phyloP scores from a whole-genome alignment of 2,888 invertebrate species.

The Strigamia transsilvanica region DNA sequence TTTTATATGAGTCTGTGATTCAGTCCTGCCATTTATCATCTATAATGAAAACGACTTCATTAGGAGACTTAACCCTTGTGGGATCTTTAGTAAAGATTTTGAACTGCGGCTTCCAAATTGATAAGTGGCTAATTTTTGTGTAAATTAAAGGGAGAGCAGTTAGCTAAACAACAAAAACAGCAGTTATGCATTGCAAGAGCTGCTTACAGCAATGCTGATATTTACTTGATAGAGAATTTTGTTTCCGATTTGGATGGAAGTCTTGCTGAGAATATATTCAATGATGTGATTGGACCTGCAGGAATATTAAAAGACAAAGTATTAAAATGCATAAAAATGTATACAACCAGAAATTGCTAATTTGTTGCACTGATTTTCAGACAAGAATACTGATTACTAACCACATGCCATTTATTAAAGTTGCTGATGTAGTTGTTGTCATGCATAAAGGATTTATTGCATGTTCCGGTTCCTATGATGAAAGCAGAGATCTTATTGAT shows the following conservation, averaged over 20 bases:
- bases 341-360: neutral
- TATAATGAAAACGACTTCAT: neutral
- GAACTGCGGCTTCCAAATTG: neutral
- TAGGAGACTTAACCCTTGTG: slow-evolving; percentile 18
- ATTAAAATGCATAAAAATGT: neutral
- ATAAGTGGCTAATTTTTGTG: neutral
- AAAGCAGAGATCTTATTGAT: neutral
- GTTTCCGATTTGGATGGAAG: neutral
- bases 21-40: neutral
- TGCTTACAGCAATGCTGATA: slow-evolving; percentile 16
- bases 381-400: slow-evolving; percentile 24
- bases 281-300: slow-evolving; percentile 5
- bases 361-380: neutral
- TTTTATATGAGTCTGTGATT: neutral
- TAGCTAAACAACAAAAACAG: slow-evolving; percentile 17
- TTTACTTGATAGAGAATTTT: slow-evolving; percentile 20
- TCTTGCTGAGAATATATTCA: neutral
- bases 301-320: slow-evolving; percentile 22
- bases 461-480: slow-evolving; percentile 7
- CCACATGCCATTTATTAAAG: slow-evolving; percentile 8
- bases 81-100: neutral
- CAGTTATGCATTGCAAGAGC: slow-evolving; percentile 35
- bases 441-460: slow-evolving; percentile 37
- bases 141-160: neutral
- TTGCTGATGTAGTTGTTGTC: neutral